These are phyloP conservation scores for Chamaedrilus cognettii DNA, from an alignment of 2,888 invertebrate genomes.

Conservation along the genomic window DNA sequence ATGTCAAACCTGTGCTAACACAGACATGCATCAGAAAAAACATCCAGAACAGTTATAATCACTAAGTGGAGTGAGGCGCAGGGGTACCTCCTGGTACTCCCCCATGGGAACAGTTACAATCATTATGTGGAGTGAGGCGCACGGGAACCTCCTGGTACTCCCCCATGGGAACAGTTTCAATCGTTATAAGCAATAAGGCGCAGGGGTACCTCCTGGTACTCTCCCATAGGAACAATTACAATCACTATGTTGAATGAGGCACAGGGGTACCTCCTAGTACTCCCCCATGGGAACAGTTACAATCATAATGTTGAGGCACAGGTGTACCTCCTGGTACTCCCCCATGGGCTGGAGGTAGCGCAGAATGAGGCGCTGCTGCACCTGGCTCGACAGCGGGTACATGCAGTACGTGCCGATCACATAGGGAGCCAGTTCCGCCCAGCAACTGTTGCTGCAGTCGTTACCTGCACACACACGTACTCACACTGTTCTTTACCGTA, in stretches of 20 bases:
- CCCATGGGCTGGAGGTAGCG: constrained; percentile 96
- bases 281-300: no score
- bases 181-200: no score
- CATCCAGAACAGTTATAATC: no score
- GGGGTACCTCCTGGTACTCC: constrained; percentile 74
- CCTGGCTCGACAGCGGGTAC: constrained; percentile 83
- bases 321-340: constrained; percentile 74
- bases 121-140: no score
- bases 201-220: no score
- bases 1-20: no score
- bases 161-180: no score
- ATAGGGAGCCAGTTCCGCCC: constrained; percentile 87
- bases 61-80: neutral
- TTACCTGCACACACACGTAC: constrained; percentile 3
- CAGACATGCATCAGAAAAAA: no score
- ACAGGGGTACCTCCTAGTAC: constrained; percentile 14
- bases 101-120: no score
- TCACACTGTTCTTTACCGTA: no score
- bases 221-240: no score
- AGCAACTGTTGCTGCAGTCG: constrained; percentile 77
- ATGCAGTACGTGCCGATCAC: constrained; percentile 89
- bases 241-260: neutral
- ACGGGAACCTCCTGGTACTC: no score
- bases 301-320: neutral
- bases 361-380: constrained; percentile 89